Evolutionary conservation across 2,113 vertebrate species (phyloP).

Genomic region (Muntiacus muntjak): DNA sequence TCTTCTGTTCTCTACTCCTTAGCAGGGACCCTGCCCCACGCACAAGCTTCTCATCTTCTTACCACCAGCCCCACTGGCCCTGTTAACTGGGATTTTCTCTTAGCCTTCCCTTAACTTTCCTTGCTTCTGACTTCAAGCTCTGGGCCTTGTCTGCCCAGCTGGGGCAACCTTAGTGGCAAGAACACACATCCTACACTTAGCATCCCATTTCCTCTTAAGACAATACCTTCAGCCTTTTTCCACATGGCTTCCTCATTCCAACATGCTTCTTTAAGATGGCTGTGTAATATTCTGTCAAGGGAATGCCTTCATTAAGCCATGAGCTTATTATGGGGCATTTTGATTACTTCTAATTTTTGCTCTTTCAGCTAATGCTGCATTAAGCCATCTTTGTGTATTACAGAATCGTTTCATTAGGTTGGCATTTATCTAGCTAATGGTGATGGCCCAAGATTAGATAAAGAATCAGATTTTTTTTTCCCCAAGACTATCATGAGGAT

Average conservation of each 20-base stretch:
- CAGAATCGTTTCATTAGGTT: constrained; percentile 70
- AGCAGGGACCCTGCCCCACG: no score
- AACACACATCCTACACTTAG: background rate
- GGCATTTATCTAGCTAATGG: constrained; percentile 68
- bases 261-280: background rate
- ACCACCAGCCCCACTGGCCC: background rate
- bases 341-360: constrained; percentile 60
- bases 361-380: constrained; percentile 63
- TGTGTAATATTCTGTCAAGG: background rate
- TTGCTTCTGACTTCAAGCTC: background rate
- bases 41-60: background rate
- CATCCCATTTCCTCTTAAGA: background rate
- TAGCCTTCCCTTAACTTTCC: background rate
- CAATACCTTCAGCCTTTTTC: background rate
- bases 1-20: background rate
- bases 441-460: constrained; percentile 45
- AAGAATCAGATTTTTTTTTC: constrained; percentile 24
- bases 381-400: constrained; percentile 58
- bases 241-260: background rate
- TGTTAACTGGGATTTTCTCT: background rate
- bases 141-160: background rate
- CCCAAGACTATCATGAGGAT: constrained; percentile 7
- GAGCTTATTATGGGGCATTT: constrained; percentile 33
- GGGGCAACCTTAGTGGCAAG: background rate
- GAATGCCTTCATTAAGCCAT: constrained; percentile 11